Evolutionary conservation across 1,140 invertebrate genomes (phyloP).

Genomic region (Achatina immaculata): DNA sequence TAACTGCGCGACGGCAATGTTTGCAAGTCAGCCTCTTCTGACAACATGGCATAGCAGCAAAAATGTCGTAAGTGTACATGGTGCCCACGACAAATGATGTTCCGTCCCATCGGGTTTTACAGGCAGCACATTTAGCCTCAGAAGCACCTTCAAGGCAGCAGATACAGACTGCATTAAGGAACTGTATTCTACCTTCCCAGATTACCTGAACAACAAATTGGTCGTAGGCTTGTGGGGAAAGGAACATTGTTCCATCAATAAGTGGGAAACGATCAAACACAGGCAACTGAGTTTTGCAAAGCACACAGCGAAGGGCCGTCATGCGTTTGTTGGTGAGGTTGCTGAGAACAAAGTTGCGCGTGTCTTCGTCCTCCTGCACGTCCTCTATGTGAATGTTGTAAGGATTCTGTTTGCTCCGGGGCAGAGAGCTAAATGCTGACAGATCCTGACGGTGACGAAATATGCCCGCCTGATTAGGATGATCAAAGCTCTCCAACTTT

Average conservation of each 20-base stretch:
- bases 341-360: constrained; percentile 72
- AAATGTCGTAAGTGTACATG: constrained; percentile 98
- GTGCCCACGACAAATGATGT: constrained; percentile 92
- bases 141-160: constrained; percentile 88
- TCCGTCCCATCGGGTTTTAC: constrained; percentile 90
- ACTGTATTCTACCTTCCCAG: constrained; percentile 81
- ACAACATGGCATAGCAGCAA: constrained; percentile 97
- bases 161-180: constrained; percentile 94
- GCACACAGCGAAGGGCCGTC: constrained; percentile 73
- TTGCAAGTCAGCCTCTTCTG: constrained; percentile 84
- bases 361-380: constrained; percentile 97
- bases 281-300: constrained; percentile 88
- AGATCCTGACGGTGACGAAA: constrained; percentile 87
- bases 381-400: constrained; percentile 89
- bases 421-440: constrained; percentile 93
- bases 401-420: constrained; percentile 95
- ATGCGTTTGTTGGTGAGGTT: constrained; percentile 63
- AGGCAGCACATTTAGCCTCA: constrained; percentile 84
- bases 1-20: constrained; percentile 62
- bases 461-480: constrained; percentile 46
- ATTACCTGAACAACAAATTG: constrained; percentile 79
- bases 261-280: constrained; percentile 97
- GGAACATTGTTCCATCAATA: constrained; percentile 96
- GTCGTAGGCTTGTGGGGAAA: constrained; percentile 79
- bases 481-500: constrained; percentile 72